Conservation (phyloP, 2,888 invertebrate species). For the Thera obeliscata region DNA sequence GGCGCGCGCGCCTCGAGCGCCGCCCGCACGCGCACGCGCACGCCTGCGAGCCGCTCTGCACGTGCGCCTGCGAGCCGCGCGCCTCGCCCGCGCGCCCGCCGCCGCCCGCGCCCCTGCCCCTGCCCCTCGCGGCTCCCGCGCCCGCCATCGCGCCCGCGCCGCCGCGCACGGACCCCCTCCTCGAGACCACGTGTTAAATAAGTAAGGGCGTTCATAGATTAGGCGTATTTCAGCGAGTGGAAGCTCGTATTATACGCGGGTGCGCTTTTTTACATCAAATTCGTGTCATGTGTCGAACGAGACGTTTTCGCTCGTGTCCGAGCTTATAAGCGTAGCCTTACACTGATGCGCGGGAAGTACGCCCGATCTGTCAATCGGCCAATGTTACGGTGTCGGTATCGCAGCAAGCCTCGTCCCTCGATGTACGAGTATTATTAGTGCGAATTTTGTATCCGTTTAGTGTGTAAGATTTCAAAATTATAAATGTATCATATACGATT, state of each 20-base stretch:
- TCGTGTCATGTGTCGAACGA: no score
- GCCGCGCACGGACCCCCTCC: constrained; percentile 61
- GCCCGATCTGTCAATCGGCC: background rate
- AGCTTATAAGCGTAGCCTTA: background rate
- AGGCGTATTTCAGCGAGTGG: background rate
- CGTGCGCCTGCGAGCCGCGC: constrained; percentile 50
- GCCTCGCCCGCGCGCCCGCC: constrained; percentile 42
- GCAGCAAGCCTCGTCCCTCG: constrained; percentile 42
- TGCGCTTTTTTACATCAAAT: no score
- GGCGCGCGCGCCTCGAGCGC: constrained; percentile 45
- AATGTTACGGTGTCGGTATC: constrained; percentile 1
- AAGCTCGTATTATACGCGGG: background rate
- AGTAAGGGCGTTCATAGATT: background rate
- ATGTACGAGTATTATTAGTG: constrained; percentile 80
- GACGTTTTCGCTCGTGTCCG: background rate
- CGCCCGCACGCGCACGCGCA: constrained; percentile 49
- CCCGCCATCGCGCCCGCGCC: constrained; percentile 43
- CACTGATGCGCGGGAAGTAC: background rate
- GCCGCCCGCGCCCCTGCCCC: constrained; percentile 36
- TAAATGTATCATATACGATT: constrained; percentile 74
- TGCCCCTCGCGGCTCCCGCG: constrained; percentile 32
- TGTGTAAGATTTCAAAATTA: constrained; percentile 78
- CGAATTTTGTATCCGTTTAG: constrained; percentile 81
- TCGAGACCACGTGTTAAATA: constrained; percentile 75
- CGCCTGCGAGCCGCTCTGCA: constrained; percentile 50